Evolutionary conservation across 1,140 invertebrate species (phyloP), one percentile per base, ranked within the genome.

Genomic region (Helicoverpa armigera): DNA sequence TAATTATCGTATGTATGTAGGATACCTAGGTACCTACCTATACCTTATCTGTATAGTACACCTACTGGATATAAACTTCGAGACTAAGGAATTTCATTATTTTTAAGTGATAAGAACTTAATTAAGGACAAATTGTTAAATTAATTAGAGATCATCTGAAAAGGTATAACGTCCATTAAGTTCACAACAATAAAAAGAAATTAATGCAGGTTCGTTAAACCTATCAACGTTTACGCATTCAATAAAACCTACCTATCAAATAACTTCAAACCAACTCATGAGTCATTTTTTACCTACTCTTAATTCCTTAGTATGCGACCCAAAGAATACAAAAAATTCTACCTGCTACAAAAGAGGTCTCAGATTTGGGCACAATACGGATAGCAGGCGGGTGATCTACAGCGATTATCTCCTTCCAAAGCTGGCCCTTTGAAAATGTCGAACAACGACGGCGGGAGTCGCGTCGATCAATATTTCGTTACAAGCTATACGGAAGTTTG

Each of bases 391-490:
- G 83, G 82, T 92, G 89, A 90, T 91, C 90, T 88, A 89, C 85
- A 89, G 82, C 87, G 91, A 94, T 93, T 89, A 92, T 93, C 87
- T 89, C 82, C 82, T 88, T 88, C 85, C 85, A 84, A 89, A 89
- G 81, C 82, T 79, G 72, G 75, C 81, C 88, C 89, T 87, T 82
- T 88, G 87, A 91, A 93, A 92, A 92, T 93, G 90, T 92, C 89
- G 88, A 88, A 88, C 90, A 78, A 80, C 82, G 65, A 84, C 87
- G 86, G 86, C 70, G 86, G 86, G 87, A 89, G 88, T 88, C 90
- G 89, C 85, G 91, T 89, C 91, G 93, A 94, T 94, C 93, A 93
- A 94, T 94, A 94, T 94, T 92, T 91, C 90, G 91, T 91, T 86
- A 90, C 89, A 82, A 88, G 89, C 80, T 87, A 91, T 83, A 89